Conservation (phyloP, 1,140 invertebrate genomes). For the Nixonia krombeini region DNA sequence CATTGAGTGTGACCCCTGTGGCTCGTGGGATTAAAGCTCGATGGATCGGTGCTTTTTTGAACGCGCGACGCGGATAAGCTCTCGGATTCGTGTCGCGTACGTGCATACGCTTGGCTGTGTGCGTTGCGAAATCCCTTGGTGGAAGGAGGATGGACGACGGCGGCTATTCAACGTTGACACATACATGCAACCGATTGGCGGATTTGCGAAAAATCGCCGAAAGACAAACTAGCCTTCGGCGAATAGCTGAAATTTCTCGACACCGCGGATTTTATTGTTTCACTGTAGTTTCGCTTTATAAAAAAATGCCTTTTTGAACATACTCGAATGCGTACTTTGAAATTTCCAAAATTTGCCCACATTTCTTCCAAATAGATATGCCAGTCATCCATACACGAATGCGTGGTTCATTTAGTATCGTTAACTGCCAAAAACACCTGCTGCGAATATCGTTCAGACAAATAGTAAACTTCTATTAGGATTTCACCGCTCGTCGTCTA, state of each 20-base stretch:
- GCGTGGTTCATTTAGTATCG: too few relatives aligned
- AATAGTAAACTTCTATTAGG: too few relatives aligned
- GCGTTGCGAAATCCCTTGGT: constrained; percentile 29
- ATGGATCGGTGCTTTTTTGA: constrained; percentile 46
- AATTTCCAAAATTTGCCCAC: too few relatives aligned
- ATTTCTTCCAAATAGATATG: too few relatives aligned
- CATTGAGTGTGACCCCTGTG: constrained; percentile 37
- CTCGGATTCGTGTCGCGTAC: constrained; percentile 33
- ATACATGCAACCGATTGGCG: constrained; percentile 8
- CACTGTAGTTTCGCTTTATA: too few relatives aligned
- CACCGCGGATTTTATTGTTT: constrained; percentile 5
- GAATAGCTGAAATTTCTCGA: too few relatives aligned
- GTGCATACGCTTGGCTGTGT: constrained; percentile 18
- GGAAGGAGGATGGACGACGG: constrained; percentile 24
- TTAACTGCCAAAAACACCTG: too few relatives aligned
- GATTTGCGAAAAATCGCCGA: constrained; percentile 36
- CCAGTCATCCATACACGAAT: too few relatives aligned
- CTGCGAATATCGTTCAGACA: too few relatives aligned
- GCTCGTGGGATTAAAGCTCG: constrained; percentile 46
- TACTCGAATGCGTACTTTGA: too few relatives aligned
- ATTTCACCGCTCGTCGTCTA: too few relatives aligned
- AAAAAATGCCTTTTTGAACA: too few relatives aligned
- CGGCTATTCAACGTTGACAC: constrained; percentile 7
- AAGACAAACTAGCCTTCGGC: constrained; percentile 38
- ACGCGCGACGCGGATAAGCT: constrained; percentile 27